Conservation (phyloP, 2,888 invertebrate species). For the Rhodophaea formosa region DNA sequence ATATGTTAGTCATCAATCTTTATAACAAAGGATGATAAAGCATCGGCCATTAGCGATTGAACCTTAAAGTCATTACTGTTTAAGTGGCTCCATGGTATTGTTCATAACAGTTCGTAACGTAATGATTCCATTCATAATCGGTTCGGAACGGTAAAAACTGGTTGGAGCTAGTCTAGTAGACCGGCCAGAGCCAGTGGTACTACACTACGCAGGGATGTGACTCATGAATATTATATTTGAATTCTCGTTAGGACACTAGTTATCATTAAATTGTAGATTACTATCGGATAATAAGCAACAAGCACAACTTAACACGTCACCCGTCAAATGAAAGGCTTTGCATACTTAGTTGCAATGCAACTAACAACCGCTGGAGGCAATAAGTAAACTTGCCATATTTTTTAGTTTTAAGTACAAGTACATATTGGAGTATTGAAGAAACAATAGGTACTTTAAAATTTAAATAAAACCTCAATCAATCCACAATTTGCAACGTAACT, state of each 20-base stretch:
- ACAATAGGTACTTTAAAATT: no score
- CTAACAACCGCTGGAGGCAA: neutral
- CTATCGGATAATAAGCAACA: neutral
- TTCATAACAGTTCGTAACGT: constrained; percentile 1
- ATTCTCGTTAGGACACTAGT: neutral
- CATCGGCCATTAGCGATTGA: neutral
- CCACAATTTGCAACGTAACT: no score
- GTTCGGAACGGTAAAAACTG: constrained; percentile 3
- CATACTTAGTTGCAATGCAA: neutral
- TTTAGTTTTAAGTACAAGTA: no score
- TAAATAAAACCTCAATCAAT: no score
- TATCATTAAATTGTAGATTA: neutral
- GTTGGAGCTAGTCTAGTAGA: neutral
- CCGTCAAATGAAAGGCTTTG: neutral
- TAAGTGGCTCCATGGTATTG: constrained; percentile 8
- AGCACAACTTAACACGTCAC: neutral
- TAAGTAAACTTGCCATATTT: neutral
- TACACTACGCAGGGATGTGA: neutral
- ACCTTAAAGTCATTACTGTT: constrained; percentile 9
- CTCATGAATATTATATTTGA: neutral
- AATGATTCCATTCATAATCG: constrained; percentile 12
- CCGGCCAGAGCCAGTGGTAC: neutral
- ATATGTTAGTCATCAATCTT: neutral
- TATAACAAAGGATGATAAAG: neutral
- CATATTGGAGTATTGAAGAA: no score